Conservation (phyloP, 2,797 vertebrate species). For the Anisognathus igniventris region DNA sequence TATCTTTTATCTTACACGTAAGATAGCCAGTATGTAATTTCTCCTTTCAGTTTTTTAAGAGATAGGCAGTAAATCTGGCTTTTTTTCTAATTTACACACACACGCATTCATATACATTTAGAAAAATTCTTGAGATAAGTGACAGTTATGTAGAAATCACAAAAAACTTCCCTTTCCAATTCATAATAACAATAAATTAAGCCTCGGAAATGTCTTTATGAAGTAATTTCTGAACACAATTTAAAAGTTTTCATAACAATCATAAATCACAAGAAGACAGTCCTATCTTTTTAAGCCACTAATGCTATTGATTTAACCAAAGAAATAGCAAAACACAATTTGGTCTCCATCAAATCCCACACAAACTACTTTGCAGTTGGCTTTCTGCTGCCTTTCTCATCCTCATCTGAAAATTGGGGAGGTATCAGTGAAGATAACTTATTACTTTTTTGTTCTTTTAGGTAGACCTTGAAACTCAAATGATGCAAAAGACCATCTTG, state of each 20-base stretch:
- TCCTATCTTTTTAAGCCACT: background rate
- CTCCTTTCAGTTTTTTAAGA: background rate
- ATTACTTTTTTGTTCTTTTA: background rate
- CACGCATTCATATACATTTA: fast-evolving
- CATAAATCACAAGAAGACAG: background rate
- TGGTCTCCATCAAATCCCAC: background rate
- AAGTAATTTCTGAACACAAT: background rate
- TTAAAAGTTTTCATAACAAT: background rate
- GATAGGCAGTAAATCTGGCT: background rate
- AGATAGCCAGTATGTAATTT: background rate
- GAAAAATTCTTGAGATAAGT: background rate
- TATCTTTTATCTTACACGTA: background rate
- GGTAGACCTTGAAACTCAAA: background rate
- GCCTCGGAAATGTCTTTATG: background rate
- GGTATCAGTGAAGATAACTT: background rate
- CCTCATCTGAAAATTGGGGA: background rate
- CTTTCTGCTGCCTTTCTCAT: background rate
- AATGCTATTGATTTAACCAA: background rate
- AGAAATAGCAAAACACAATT: background rate
- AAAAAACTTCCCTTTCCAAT: background rate
- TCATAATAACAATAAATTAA: background rate
- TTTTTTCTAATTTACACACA: background rate
- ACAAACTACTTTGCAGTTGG: background rate
- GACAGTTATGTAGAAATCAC: background rate
- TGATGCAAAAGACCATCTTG: background rate